Base-by-base conservation (phyloP, 2,888 invertebrate genomes). In the Acronicta psi region DNA sequence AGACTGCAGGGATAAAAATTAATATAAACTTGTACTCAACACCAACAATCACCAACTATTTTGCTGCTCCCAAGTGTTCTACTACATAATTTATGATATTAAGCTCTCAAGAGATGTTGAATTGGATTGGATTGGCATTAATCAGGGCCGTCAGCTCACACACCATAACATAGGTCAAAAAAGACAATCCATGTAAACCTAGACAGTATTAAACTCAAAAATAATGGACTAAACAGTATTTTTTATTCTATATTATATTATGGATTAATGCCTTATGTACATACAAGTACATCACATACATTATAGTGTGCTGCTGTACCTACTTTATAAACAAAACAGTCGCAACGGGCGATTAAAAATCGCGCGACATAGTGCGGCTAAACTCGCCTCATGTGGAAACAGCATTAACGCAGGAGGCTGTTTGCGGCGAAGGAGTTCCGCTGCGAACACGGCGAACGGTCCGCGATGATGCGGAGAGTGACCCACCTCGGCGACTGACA, bases 401-500 rank as follows among this genome's bases (percentile, higher is more conserved):
- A 72, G 68, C 67, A 72, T 68, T 59, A 68, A 60, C 47, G 67
- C 73, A 67, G 73, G 61, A 41, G 60, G 61, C 61, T 68, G 67
- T 72, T 41, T 68, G 61, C 72, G 68, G 46, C 67, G 73, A 51
- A 68, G 67, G 54, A 68, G 67, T 54, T 72, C 67, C 46, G 67
- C 50, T 46, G 67, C 68, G 50, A 68, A 58, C 70, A 73, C 69
- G 73, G 63, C 50, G 73, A 67, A 68, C 40, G 73, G 68, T 37
- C 73, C 73, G 51, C 68, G 73, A 40, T 49, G 62, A 16, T 69
- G 54, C 47, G 42, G 60, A 51, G 55, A 56, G 57, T 38, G 62
- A 56, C 42, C 44, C 74, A 93, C 94, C 85, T 94, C 94, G 42
- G 85, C 84, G 25, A 94, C 85, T 31, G 88, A 79, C 62, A 94